phyloP scores from a whole-genome alignment of 2,888 invertebrate genomes.

The Amblyteles armatorius region DNA sequence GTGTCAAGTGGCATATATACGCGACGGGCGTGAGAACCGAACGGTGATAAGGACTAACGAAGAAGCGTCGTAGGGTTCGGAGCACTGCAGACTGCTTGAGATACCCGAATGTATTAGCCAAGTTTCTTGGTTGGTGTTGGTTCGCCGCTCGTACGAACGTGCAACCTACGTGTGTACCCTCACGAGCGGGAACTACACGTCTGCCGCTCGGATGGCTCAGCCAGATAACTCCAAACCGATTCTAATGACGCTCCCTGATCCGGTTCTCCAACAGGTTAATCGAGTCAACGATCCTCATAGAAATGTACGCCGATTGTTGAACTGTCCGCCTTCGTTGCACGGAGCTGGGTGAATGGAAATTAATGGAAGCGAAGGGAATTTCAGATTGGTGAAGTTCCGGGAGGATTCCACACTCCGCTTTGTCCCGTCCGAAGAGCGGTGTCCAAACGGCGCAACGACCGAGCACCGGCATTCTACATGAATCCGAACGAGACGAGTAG shows the following conservation, averaged over 20 bases:
- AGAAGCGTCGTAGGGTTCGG: not conserved
- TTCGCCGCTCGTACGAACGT: not conserved
- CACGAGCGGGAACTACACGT: slow-evolving; percentile 2
- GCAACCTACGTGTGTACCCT: not conserved
- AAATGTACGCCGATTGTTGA: slow-evolving; percentile 55
- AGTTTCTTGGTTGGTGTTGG: slow-evolving; percentile 16
- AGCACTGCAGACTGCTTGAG: not conserved
- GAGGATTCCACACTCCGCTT: not conserved
- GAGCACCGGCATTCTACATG: not conserved
- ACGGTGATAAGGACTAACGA: slow-evolving; percentile 19
- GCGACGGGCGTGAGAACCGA: not conserved
- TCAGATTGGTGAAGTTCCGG: not conserved
- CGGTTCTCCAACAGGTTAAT: slow-evolving; percentile 61
- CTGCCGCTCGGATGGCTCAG: not conserved
- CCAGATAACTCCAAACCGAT: slow-evolving; percentile 36
- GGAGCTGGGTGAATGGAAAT: not conserved
- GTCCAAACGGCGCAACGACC: not conserved
- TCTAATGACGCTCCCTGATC: slow-evolving; percentile 56
- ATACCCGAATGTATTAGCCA: not conserved
- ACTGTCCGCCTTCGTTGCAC: slow-evolving; percentile 28
- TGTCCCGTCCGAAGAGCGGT: not conserved
- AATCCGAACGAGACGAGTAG: not conserved
- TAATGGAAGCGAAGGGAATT: not conserved
- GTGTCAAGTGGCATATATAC: not conserved
- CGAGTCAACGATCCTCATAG: slow-evolving; percentile 58